Evolutionary conservation across 2,888 invertebrate genomes (phyloP), one percentile per base, ranked within the genome.

Genomic region (Trachelus troglodyta): DNA sequence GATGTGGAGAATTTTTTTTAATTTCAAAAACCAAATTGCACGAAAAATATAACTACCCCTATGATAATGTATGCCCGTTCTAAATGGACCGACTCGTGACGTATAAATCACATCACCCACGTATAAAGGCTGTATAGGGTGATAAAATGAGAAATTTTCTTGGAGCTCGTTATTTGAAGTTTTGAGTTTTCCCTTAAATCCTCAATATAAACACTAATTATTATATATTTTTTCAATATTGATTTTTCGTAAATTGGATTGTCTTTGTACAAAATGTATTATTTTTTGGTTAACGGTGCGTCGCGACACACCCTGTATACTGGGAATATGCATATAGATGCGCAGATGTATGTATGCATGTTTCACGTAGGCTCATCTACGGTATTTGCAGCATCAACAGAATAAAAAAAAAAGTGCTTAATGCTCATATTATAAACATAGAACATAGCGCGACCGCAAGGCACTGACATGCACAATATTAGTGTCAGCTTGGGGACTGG

Each of bases 371-470:
- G 71, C 12, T 33, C 12, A 71, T 33, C 71, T 71, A 30, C 33
- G 71, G 71, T 71, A 71, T 31, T 71, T 71, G 11, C 30, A 23
- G 71, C 15, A 71, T 71, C 6, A 15, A 71, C 33, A 30, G 31
- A 23, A 35, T 35, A 35, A 11, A 71, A 71, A 71, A 71, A 33
- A 33, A 31, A 71, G 30, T 71, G 11, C 12, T 56, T 56, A 56
- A 56, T 56, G 71, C 30, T 71, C 33, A 71, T 71, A 71, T 71
- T 71, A 71, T 71, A 71, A 71, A 71, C 71, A 69, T 9, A 71
- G 31, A 71, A 71, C 40, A 56, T 1, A 56, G 40, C 40, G 2
- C 6, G 23, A 56, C 40, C 40, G 9, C 40, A 56, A 31, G 71
- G 71, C 71, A 71, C 23, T 71, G 71, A 71, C 71, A 33, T 71